These are phyloP conservation scores for Peromyscus maniculatus DNA, from an alignment of 2,113 vertebrate genomes.

Conservation along the genomic window DNA sequence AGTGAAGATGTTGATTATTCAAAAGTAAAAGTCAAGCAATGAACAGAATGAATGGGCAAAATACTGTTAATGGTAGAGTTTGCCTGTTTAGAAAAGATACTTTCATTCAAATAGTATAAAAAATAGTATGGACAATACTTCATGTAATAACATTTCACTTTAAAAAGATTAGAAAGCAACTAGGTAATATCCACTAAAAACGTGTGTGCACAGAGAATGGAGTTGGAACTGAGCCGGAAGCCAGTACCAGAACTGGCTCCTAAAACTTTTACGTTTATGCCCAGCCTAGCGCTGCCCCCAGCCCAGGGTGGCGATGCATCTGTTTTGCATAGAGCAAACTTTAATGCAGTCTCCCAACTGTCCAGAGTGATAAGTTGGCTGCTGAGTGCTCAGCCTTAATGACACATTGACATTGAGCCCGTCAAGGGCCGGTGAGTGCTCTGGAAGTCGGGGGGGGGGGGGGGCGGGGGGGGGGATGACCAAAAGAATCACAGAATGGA, in stretches of 20 bases:
- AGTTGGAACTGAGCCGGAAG: neutral
- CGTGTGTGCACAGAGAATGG: neutral
- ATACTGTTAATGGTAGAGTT: neutral
- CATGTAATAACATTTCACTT: constrained; percentile 29
- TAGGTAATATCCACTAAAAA: neutral
- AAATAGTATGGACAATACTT: constrained; percentile 17
- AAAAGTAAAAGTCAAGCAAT: constrained; percentile 45
- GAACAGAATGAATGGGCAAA: neutral
- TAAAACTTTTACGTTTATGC: neutral
- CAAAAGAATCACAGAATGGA: neutral
- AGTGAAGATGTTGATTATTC: neutral
- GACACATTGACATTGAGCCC: neutral
- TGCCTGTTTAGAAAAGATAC: constrained; percentile 12
- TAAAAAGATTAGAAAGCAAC: constrained; percentile 24
- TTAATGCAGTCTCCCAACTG: neutral
- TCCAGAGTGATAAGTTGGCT: neutral
- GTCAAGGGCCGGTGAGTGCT: too few species aligned
- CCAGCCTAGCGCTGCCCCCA: neutral
- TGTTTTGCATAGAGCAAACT: neutral
- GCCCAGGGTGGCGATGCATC: neutral
- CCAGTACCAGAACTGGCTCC: neutral
- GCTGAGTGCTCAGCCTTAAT: neutral
- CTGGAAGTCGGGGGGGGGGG: too few species aligned
- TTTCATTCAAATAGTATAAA: constrained; percentile 40
- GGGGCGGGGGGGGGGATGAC: too few species aligned